Evolutionary conservation across 2,797 vertebrate species (phyloP).

Genomic region (Etheostoma nigrum): DNA sequence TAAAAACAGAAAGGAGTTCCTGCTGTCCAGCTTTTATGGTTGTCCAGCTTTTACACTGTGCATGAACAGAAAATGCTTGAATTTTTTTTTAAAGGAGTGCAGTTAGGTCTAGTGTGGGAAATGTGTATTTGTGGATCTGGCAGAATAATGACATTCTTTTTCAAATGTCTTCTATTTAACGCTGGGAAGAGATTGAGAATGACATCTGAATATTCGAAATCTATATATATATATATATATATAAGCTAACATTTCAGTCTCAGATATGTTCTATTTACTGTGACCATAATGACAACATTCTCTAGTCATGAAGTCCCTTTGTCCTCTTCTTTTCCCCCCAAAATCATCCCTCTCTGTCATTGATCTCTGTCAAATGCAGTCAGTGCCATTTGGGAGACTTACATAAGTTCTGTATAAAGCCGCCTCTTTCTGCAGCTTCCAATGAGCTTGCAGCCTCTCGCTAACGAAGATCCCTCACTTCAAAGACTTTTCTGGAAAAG

Average conservation of each 20-base stretch:
- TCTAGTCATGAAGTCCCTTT: conserved; percentile 9
- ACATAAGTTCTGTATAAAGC: conserved; percentile 42
- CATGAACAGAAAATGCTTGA: conserved; percentile 37
- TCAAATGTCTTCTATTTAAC: conserved; percentile 16
- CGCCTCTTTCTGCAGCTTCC: conserved; percentile 35
- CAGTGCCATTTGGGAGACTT: conserved; percentile 68
- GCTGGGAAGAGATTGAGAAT: neutral
- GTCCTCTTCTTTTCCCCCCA: conserved; percentile 31
- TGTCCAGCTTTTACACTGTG: neutral
- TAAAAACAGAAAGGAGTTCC: conserved; percentile 35
- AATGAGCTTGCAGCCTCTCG: conserved; percentile 19
- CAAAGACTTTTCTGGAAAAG: conserved; percentile 50
- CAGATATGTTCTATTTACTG: neutral
- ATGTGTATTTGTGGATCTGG: neutral
- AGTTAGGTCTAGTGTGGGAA: neutral
- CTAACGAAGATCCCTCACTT: conserved; percentile 48
- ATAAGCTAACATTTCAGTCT: neutral
- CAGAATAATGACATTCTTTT: neutral
- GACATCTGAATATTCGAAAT: neutral
- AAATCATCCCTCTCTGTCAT: conserved; percentile 32
- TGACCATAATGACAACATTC: conserved; percentile 14
- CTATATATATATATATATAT: too few species aligned
- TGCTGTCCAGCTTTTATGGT: conserved; percentile 37
- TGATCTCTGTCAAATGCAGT: conserved; percentile 48
- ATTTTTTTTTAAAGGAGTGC: neutral